Conservation (phyloP, 2,113 vertebrate genomes). For the Tricholaema leucomelas region DNA sequence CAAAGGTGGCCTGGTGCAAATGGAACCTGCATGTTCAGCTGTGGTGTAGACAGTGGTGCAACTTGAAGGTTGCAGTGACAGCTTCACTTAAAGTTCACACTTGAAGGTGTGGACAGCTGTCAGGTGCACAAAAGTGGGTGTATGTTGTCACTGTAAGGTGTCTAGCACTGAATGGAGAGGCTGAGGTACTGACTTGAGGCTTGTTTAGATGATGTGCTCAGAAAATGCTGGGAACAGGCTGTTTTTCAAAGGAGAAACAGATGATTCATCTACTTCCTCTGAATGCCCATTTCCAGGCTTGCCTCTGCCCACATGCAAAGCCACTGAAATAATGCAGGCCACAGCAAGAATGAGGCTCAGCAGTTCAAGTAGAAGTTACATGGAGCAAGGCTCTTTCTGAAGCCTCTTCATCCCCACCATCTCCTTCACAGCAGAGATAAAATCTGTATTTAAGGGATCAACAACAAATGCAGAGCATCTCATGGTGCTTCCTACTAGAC, state of each 20-base stretch:
- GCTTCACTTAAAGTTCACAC: too few species aligned
- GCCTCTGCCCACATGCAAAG: neutral
- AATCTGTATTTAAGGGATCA: neutral
- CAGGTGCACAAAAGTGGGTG: neutral
- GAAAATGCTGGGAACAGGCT: neutral
- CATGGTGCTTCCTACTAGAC: neutral
- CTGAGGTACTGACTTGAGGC: neutral
- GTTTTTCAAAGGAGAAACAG: neutral
- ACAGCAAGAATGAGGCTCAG: neutral
- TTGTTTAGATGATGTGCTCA: neutral
- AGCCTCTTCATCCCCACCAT: neutral
- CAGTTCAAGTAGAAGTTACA: neutral
- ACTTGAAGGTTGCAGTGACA: neutral
- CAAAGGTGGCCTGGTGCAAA: neutral
- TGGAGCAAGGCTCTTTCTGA: neutral
- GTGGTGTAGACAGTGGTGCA: neutral
- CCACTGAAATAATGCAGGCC: neutral
- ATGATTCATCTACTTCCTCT: neutral
- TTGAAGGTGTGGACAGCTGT: fast-evolving
- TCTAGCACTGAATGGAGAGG: neutral
- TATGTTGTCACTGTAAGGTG: neutral
- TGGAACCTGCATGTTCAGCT: neutral
- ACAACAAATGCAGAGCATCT: neutral
- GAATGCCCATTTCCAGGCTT: neutral
- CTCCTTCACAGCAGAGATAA: neutral